Base-by-base conservation (phyloP, 2,113 vertebrate species). In the Myotis brandtii region DNA sequence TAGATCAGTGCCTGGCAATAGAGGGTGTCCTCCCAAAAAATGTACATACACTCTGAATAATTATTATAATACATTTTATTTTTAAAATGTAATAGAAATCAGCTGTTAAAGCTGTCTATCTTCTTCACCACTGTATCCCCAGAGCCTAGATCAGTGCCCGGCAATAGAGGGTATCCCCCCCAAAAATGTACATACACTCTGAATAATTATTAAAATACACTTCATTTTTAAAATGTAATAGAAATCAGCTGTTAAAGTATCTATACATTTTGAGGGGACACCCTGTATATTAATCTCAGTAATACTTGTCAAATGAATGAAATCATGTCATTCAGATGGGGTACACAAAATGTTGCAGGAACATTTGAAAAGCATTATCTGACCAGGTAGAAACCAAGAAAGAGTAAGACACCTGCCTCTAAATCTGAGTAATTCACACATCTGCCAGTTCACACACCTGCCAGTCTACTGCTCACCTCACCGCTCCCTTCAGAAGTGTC, bases 401-500 rank as follows among this genome's bases (percentile, higher is more conserved):
- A 80, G 73, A 85, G 2, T 6, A 56, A 73, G 40, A 40, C 21
- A 25, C 11, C 30, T 87, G 46, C 5, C 59, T 48, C 18, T 48
- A 37, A 90, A 48, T 70, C 54, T 86, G 20, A 87, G 77, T 43
- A 48, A 72, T 17, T 86, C 73, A 80, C n/a, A 86, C n/a, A 69
- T 13, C 87, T 95, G 56, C 56, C 62, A 64, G 25, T 25, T 86
- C 79, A 84, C n/a, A 86, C n/a, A 70, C 10, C 87, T 95, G 73
- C 54, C 62, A 67, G 21, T 64, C 67, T 64, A 48, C 70, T 18
- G n/a, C 75, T 89, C 9, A 52, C 27, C 54, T 88, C 40, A 64
- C 25, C 7, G 14, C 50, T 93, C 27, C 48, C 56, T 87, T 86
- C 2, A 9, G 32, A 86, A 37, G 20, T 92, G 50, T 92, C 79